These are phyloP conservation scores for Sinocyclocheilus rhinocerous DNA, from an alignment of 2,113 vertebrate species.

Conservation along the genomic window DNA sequence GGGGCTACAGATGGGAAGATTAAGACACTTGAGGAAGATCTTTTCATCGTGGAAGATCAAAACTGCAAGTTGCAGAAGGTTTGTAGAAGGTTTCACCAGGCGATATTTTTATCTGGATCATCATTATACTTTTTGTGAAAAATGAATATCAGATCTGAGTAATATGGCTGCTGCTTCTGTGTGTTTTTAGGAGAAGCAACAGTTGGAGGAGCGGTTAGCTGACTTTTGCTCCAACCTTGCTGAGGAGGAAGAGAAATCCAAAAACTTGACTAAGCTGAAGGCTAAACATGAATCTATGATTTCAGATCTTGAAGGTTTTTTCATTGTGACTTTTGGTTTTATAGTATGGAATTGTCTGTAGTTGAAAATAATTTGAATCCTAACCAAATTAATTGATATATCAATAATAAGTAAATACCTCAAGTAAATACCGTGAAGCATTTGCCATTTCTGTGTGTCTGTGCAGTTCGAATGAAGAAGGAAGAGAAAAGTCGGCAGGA, in stretches of 20 bases:
- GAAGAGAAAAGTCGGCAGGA: constrained; percentile 93
- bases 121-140: not conserved
- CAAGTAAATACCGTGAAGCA: not conserved
- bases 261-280: constrained; percentile 93
- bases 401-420: not conserved
- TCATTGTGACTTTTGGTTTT: constrained; percentile 5
- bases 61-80: constrained; percentile 92
- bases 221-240: constrained; percentile 90
- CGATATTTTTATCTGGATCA: not conserved
- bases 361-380: not conserved
- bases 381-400: not conserved
- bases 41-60: constrained; percentile 90
- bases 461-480: constrained; percentile 88
- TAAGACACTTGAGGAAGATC: constrained; percentile 92
- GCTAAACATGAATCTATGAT: constrained; percentile 96
- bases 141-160: not conserved
- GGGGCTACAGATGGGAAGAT: constrained; percentile 86
- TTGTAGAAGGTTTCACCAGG: not conserved
- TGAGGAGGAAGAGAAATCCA: constrained; percentile 96
- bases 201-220: constrained; percentile 88
- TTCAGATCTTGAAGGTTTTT: constrained; percentile 90
- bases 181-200: constrained; percentile 83
- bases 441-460: not conserved
- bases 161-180: not conserved
- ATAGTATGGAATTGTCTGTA: not conserved